These are phyloP conservation scores for Amblyjoppa proteus DNA, from an alignment of 2,888 invertebrate genomes.

Conservation along the genomic window DNA sequence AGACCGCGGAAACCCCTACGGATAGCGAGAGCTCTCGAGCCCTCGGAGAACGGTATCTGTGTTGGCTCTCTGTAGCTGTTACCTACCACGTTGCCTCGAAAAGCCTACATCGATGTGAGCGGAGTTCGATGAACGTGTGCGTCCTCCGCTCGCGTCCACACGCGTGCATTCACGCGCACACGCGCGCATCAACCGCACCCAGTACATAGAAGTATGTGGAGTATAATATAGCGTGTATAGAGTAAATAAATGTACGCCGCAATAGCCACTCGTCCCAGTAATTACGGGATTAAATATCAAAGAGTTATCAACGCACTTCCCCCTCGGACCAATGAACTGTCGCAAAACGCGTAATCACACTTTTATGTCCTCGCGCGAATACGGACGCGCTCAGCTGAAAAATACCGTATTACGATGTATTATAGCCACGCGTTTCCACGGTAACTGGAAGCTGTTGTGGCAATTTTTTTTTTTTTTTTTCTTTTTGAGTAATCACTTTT, in stretches of 20 bases:
- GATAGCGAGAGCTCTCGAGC: slow-evolving; percentile 68
- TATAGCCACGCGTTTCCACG: background rate
- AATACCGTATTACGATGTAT: slow-evolving; percentile 11
- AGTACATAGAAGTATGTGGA: slow-evolving; percentile 5
- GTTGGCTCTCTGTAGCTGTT: slow-evolving; percentile 8
- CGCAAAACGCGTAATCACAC: slow-evolving; percentile 68
- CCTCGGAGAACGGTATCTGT: slow-evolving; percentile 23
- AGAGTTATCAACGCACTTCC: slow-evolving; percentile 72
- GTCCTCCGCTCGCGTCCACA: background rate
- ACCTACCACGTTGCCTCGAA: slow-evolving; percentile 17
- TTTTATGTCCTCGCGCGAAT: slow-evolving; percentile 70
- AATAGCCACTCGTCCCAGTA: slow-evolving; percentile 74
- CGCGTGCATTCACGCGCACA: background rate
- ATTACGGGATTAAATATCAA: slow-evolving; percentile 83
- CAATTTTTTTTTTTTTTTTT: background rate
- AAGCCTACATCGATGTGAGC: slow-evolving; percentile 5
- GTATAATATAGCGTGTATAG: background rate
- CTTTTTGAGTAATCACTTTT: background rate
- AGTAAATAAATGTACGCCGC: slow-evolving; percentile 51
- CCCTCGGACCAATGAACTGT: slow-evolving; percentile 74
- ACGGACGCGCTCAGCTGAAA: slow-evolving; percentile 44
- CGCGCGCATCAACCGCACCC: slow-evolving; percentile 2
- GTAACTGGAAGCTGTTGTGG: background rate
- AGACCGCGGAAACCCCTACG: slow-evolving; percentile 81
- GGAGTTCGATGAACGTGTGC: slow-evolving; percentile 11